phyloP scores from a whole-genome alignment of 1,140 invertebrate species.

The Sitobion miscanthi region DNA sequence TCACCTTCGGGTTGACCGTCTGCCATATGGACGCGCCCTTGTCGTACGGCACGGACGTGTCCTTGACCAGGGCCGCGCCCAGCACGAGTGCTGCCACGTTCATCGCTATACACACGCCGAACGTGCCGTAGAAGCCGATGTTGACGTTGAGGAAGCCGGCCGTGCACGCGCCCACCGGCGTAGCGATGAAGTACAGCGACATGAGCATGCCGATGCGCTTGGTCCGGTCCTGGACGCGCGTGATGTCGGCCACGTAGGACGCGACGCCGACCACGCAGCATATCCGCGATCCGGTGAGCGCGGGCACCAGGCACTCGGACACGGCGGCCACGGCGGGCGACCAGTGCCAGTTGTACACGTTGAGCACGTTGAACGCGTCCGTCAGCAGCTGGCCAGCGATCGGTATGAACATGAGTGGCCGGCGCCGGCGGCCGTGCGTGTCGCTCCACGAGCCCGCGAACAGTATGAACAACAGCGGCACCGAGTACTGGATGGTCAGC shows the following conservation, averaged over 20 bases:
- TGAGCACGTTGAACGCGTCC: slow-evolving; percentile 38
- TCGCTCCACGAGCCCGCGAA: slow-evolving; percentile 61
- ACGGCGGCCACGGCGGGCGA: slow-evolving; percentile 58
- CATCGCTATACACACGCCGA: slow-evolving; percentile 50
- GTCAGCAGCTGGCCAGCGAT: slow-evolving; percentile 59
- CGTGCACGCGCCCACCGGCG: slow-evolving; percentile 46
- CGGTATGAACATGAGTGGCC: slow-evolving; percentile 64
- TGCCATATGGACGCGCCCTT: slow-evolving; percentile 26
- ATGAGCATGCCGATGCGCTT: slow-evolving; percentile 53
- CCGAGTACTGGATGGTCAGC: slow-evolving; percentile 59
- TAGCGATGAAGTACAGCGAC: slow-evolving; percentile 53
- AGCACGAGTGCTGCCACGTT: slow-evolving; percentile 6
- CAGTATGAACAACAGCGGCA: slow-evolving; percentile 59
- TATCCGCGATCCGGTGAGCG: slow-evolving; percentile 40
- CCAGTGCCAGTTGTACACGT: slow-evolving; percentile 58
- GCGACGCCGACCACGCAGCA: slow-evolving; percentile 47
- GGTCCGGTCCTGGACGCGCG: slow-evolving; percentile 48
- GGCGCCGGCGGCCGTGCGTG: slow-evolving; percentile 61
- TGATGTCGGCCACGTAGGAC: slow-evolving; percentile 54
- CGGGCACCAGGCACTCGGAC: slow-evolving; percentile 43
- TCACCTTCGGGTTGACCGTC: slow-evolving; percentile 38
- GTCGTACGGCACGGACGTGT: slow-evolving; percentile 29
- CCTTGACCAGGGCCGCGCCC: not conserved
- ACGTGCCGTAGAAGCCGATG: slow-evolving; percentile 53
- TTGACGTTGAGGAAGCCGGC: slow-evolving; percentile 49